Base-by-base conservation (phyloP, 2,113 vertebrate species). In the Paraplagusia blochii region DNA sequence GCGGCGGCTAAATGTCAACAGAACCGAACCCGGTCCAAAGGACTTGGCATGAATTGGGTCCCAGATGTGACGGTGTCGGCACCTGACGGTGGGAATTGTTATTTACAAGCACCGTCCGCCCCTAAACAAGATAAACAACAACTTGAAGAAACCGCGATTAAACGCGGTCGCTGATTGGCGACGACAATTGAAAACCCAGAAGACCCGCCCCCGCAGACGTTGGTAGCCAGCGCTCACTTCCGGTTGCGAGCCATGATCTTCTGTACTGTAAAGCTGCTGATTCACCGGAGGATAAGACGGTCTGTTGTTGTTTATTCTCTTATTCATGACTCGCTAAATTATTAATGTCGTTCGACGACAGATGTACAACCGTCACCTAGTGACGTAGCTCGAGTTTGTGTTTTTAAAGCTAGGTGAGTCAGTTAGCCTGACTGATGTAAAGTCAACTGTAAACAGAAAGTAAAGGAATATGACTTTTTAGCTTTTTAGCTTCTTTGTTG, bases 141-240 rank as follows among this genome's bases (percentile, higher is more conserved):
- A 87, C 39, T 88, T 85, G 69, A 90, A 89, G 63, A 29, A 73
- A 85, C 84, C 88, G 90, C 89, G 83, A 78, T 86, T 86, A 86
- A 76, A 78, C 63, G 59, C 60, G 6, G 2, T 15, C 45, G 11
- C 59, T 78, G 70, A 83, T 83, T 82, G 88, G 80, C 42, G 16
- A 55, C 39, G 56, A 33, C 35, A 65, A 39, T 68, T 67, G 48
- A 76, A 76, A 15, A n/a, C n/a, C n/a, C 36, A 0, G 3, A 34
- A 11, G 67, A 22, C 11, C 51, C 73, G 58, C 78, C 80, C 13
- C 13, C 44, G 8, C 15, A 45, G 29, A 54, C 19, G 46, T 47
- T 12, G 64, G 22, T 29, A 29, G n/a, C 7, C 49, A 40, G 2
- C 52, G 14, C 0, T 1, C 17, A 42, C 14, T 35, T 19, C 2